Evolutionary conservation across 2,888 invertebrate genomes (phyloP), one percentile per base, ranked within the genome.

Genomic region (Noctua comes): DNA sequence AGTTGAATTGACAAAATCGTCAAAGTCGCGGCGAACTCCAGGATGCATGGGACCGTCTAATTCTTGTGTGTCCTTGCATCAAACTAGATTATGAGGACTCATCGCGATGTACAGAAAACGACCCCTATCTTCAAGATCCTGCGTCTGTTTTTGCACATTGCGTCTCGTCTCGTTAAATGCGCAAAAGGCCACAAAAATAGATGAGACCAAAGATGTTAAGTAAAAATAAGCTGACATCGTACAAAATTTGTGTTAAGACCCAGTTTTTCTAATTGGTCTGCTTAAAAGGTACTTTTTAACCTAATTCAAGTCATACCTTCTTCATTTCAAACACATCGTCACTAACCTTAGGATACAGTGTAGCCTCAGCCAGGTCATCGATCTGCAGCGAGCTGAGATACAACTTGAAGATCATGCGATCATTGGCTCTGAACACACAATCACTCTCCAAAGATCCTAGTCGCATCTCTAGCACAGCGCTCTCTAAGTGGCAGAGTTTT

Each of bases 361-460:
- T 98, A 69, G 98, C 97, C 75, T 98, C 98, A 7, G 98, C 97
- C 48, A 98, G 93, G 92, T 98, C 98, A 85, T 98, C 98, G 4
- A 98, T 95, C 11, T 97, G 97, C 65, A 98, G 92, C 10, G 97
- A 97, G 78, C 97, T 97, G 51, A 98, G 96, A 91, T 97, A 98
- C 36, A 98, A 97, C 80, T 98, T 97, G 89, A 98, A 97, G 54
- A 98, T 98, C 95, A 98, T 98, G 88, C 98, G 97, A 91, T 98
- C 98, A 88, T 98, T 98, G 1, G 98, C 98, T 89, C 98, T 97
- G 93, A 98, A 98, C 84, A 98, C 97, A 89, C 98, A 98, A 94
- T 98, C 98, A 88, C 98, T 97, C 94, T 98, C 98, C 79, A 98
- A 91, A 0, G 98, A 97, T 65, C 96, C 92, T 36, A 98, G 94